phyloP scores from a whole-genome alignment of 2,113 vertebrate genomes.

The Hippocampus mohnikei region DNA sequence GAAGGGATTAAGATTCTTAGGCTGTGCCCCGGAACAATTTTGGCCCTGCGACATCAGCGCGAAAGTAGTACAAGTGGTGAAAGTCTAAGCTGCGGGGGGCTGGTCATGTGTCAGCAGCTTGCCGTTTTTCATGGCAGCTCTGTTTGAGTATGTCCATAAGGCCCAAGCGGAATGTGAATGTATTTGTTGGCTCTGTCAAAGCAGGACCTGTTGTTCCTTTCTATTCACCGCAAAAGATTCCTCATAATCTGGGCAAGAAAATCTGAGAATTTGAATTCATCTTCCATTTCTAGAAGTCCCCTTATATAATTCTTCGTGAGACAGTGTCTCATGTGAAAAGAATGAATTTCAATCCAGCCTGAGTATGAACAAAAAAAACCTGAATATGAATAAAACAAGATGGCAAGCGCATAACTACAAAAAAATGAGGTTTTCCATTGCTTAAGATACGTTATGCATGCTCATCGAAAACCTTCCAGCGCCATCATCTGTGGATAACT shows the following conservation, averaged over 20 bases:
- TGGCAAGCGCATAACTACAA: slow-evolving; percentile 8
- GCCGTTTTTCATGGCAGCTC: not conserved
- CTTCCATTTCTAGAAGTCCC: slow-evolving; percentile 11
- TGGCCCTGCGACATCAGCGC: slow-evolving; percentile 4
- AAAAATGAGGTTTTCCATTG: not conserved
- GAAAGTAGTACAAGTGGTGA: not conserved
- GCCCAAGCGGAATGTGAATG: not conserved
- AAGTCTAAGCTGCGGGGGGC: not conserved
- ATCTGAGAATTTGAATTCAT: not conserved
- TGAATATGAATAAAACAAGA: not conserved
- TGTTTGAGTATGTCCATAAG: not conserved
- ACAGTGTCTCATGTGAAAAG: slow-evolving; percentile 22
- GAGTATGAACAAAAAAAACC: not conserved
- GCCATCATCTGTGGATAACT: not conserved
- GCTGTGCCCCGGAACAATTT: slow-evolving; percentile 27
- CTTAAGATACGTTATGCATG: not conserved
- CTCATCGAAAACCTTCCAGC: not conserved
- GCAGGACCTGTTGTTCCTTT: not conserved
- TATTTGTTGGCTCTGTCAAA: not conserved
- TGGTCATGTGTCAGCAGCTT: not conserved
- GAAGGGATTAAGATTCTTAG: slow-evolving; percentile 34
- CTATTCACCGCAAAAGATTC: not conserved
- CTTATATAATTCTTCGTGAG: slow-evolving; percentile 32
- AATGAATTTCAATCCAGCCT: slow-evolving; percentile 27
- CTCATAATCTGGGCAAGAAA: slow-evolving; percentile 8